Evolutionary conservation across 1,140 invertebrate species (phyloP), one percentile per base, ranked within the genome.

Genomic region (Temnothorax nylanderi): DNA sequence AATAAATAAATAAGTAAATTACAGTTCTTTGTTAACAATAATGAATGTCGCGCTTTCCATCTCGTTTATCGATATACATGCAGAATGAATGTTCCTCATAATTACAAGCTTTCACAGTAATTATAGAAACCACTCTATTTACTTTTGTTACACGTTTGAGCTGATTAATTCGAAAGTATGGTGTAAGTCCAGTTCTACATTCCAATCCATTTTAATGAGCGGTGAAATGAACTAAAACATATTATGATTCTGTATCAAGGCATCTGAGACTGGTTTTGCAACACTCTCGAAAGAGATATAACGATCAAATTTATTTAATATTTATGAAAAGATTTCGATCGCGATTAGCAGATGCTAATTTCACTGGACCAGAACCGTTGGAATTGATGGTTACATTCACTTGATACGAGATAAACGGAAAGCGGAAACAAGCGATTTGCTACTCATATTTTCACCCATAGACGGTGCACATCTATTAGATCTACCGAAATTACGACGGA

Each of bases 401-500:
- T 64, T 37, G 37, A 60, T 74, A 82, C 4, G 41, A 34, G 18
- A 60, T 84, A 84, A 78, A 56, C 13, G 11, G 26, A 84, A 84
- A 84, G 26, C 67, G 51, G 67, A 72, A 82, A 72, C 37, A 51
- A 74, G 21, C 26, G 10, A 81, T 81, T 81, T 51, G 18, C 60
- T 67, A 62, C 0, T 47, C 11, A 21, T 34, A 80, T 51, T 32
- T 80, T 67, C 13, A 41, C 8, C 44, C 62, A 41, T 51, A 80
- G 65, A n/a, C 62, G 49, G 41, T 81, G 37, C 51, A 37, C 78
- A 56, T 71, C 64, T 16, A 81, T 81, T 56, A 81, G 16, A 49
- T 81, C 37, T 32, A 71, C 78, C 78, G 49, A 81, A 81, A 81
- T 81, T 81, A 71, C 78, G 26, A 32, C 58, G 44, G 16, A 69